These are phyloP conservation scores for Epinotia nisella DNA, from an alignment of 2,888 invertebrate species.

Conservation along the genomic window DNA sequence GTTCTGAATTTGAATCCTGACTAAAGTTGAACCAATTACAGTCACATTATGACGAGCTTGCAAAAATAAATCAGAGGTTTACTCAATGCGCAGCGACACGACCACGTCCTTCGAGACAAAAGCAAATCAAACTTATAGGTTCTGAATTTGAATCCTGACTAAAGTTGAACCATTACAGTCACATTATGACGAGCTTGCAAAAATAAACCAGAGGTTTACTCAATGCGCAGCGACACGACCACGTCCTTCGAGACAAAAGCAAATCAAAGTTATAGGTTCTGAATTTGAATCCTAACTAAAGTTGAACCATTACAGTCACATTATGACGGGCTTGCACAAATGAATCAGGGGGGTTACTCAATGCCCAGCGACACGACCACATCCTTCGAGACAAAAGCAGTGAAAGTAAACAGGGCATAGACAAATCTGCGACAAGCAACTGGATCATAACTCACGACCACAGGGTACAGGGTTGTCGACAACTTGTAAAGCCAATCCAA, in stretches of 20 bases:
- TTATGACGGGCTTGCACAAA: conserved; percentile 1
- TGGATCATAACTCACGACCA: conserved; percentile 41
- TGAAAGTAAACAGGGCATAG: conserved; percentile 36
- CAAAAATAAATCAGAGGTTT: too few relatives aligned
- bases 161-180: too few relatives aligned
- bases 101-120: too few relatives aligned
- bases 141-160: too few relatives aligned
- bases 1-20: too few relatives aligned
- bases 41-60: too few relatives aligned
- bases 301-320: not conserved
- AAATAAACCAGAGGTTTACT: conserved; percentile 18
- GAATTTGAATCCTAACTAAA: not conserved
- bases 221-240: conserved; percentile 15
- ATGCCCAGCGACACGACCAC: conserved; percentile 16
- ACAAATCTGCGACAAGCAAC: conserved; percentile 30
- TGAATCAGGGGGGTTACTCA: conserved; percentile 22
- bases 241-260: conserved; percentile 33
- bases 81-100: too few relatives aligned
- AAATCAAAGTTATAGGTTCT: not conserved
- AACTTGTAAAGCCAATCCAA: not conserved
- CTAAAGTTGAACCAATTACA: too few relatives aligned
- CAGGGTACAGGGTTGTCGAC: conserved; percentile 18
- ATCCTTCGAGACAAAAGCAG: conserved; percentile 33
- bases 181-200: conserved; percentile 1
- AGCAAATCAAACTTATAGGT: too few relatives aligned